These are phyloP conservation scores for Ophion obscuratus DNA, from an alignment of 2,888 invertebrate species.

Conservation along the genomic window DNA sequence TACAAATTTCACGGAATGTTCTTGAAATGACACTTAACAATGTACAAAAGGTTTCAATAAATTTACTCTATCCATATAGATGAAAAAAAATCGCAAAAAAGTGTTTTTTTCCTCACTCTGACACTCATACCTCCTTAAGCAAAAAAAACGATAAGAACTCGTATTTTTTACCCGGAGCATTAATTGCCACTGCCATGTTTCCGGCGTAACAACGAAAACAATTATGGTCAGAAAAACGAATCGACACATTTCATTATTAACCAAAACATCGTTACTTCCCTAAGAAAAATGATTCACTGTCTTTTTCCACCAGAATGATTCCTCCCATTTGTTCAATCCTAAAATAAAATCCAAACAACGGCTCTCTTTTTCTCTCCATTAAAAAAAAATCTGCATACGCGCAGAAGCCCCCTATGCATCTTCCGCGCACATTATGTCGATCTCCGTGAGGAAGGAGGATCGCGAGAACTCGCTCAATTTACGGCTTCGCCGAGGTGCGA, in stretches of 20 bases:
- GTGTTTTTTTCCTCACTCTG: too few species aligned
- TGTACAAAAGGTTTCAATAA: too few species aligned
- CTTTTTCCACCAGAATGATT: background rate
- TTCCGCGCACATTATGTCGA: conserved; percentile 45
- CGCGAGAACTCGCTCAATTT: conserved; percentile 53
- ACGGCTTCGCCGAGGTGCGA: conserved; percentile 42
- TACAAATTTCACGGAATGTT: too few species aligned
- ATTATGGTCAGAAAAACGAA: background rate
- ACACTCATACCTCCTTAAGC: too few species aligned
- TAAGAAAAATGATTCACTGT: background rate
- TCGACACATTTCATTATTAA: background rate
- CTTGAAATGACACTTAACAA: too few species aligned
- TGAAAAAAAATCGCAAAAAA: too few species aligned
- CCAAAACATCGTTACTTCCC: background rate
- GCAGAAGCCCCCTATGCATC: conserved; percentile 9
- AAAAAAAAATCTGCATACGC: conserved; percentile 22
- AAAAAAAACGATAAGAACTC: too few species aligned
- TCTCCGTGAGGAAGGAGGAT: conserved; percentile 15
- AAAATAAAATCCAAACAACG: conserved; percentile 28
- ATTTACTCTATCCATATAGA: too few species aligned
- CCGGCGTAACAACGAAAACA: background rate
- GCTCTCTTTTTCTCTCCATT: background rate
- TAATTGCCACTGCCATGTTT: background rate
- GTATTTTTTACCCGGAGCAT: background rate
- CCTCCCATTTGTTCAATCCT: conserved; percentile 3